Percentiles rank a stretch among this genome's conserved stretches.
phyloP scores from a whole-genome alignment of 2,797 vertebrate species.

The Sebastes itinus region DNA sequence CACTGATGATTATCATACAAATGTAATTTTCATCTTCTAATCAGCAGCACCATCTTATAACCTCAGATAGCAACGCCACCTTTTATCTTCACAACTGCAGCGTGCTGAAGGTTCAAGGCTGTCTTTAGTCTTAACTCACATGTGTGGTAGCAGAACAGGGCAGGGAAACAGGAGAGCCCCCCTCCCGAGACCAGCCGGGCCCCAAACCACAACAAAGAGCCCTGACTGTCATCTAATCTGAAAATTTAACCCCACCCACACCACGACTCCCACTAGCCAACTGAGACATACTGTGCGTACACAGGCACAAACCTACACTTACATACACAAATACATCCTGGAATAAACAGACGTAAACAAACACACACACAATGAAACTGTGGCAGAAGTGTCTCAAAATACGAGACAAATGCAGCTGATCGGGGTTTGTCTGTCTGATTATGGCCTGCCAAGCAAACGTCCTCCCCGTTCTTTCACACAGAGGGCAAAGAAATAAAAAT shows the following conservation, averaged over 20 bases:
- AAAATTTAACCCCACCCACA: slow-evolving; percentile 62
- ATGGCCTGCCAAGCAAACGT: slow-evolving; percentile 1
- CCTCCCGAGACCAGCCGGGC: slow-evolving; percentile 12
- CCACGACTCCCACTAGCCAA: slow-evolving; percentile 31
- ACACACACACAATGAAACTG: slow-evolving; percentile 20
- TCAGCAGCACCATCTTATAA: slow-evolving; percentile 3
- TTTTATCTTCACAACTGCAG: background rate
- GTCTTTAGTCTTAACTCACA: slow-evolving; percentile 9
- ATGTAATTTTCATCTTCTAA: slow-evolving; percentile 21
- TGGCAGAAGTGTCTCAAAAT: slow-evolving; percentile 12
- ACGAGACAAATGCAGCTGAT: slow-evolving; percentile 26
- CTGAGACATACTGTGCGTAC: background rate
- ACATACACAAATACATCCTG: slow-evolving; percentile 39
- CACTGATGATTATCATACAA: slow-evolving; percentile 5
- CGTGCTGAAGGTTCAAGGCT: slow-evolving; percentile 32
- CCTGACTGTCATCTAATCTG: slow-evolving; percentile 60
- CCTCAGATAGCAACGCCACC: background rate
- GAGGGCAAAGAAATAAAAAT: slow-evolving; percentile 11
- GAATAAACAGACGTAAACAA: slow-evolving; percentile 30
- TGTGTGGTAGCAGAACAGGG: slow-evolving; percentile 28
- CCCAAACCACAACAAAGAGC: slow-evolving; percentile 73
- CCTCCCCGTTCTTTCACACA: slow-evolving; percentile 22
- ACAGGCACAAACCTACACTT: slow-evolving; percentile 29
- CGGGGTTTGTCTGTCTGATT: slow-evolving; percentile 31
- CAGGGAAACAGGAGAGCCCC: slow-evolving; percentile 43